Conservation (phyloP, 30 jellyfish, hydroid and myxozoan species). For the Mastigias papua region DNA sequence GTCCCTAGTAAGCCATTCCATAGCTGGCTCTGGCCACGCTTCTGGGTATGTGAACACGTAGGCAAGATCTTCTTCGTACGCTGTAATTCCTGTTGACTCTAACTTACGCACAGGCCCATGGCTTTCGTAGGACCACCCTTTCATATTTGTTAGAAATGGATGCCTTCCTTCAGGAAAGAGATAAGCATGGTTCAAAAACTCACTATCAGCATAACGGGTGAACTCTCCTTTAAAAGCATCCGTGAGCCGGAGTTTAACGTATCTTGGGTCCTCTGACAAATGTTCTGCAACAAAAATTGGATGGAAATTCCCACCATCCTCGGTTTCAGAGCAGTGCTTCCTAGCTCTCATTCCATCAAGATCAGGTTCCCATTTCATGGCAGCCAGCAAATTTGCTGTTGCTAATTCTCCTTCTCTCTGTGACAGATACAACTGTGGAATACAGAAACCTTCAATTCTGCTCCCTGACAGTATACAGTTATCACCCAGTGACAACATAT, state of each 20-base stretch:
- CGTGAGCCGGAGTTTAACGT: slow-evolving; percentile 34
- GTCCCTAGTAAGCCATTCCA: slow-evolving; percentile 54
- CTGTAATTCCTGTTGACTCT: slow-evolving; percentile 1
- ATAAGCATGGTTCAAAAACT: slow-evolving; percentile 17
- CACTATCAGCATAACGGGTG: slow-evolving; percentile 16
- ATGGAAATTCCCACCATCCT: not conserved
- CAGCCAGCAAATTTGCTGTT: not conserved
- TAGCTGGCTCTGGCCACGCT: slow-evolving; percentile 65
- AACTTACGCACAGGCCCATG: slow-evolving; percentile 62
- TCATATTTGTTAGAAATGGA: not conserved
- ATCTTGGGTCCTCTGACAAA: slow-evolving; percentile 26
- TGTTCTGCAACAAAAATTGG: slow-evolving; percentile 32
- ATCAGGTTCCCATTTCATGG: slow-evolving; percentile 44
- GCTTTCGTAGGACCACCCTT: not conserved
- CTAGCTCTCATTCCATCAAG: slow-evolving; percentile 17
- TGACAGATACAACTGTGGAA: slow-evolving; percentile 30
- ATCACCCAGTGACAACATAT: slow-evolving; percentile 1
- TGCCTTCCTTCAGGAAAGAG: slow-evolving; percentile 22
- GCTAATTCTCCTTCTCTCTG: not conserved
- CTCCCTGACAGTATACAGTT: slow-evolving; percentile 20
- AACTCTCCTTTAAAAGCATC: slow-evolving; percentile 21
- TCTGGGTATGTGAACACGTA: slow-evolving; percentile 45
- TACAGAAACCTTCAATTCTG: slow-evolving; percentile 54
- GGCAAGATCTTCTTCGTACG: slow-evolving; percentile 23
- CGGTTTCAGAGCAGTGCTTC: slow-evolving; percentile 20